phyloP scores from a whole-genome alignment of 2,888 invertebrate species.

The Parnassius mnemosyne region DNA sequence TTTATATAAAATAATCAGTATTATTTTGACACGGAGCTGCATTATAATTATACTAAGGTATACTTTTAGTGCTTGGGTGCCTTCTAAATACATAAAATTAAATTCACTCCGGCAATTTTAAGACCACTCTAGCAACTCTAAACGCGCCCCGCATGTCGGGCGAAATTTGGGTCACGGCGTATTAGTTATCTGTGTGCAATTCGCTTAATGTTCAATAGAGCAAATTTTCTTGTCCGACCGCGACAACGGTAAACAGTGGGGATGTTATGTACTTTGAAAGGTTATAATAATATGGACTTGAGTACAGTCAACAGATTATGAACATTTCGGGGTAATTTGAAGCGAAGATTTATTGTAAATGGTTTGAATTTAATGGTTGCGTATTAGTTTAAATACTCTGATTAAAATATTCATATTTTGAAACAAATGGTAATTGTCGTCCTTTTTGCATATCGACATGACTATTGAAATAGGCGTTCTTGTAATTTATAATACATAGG shows the following conservation, averaged over 20 bases:
- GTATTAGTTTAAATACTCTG: no score
- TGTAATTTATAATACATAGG: no score
- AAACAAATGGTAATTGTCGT: no score
- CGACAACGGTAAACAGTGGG: constrained; percentile 2
- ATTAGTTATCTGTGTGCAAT: constrained; percentile 61
- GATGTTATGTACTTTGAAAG: not conserved
- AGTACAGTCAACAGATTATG: constrained; percentile 11
- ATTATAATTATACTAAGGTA: no score
- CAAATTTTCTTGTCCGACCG: constrained; percentile 31
- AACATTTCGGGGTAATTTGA: not conserved
- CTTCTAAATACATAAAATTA: no score
- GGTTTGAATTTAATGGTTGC: no score
- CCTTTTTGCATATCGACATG: no score
- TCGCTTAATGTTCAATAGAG: constrained; percentile 50
- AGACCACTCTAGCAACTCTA: constrained; percentile 11
- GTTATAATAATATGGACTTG: not conserved
- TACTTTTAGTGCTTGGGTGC: no score
- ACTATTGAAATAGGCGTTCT: no score
- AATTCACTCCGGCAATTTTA: constrained; percentile 2
- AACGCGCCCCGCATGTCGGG: constrained; percentile 50
- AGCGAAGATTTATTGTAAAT: not conserved
- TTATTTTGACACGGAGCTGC: no score
- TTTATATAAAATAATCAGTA: no score
- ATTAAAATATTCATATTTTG: no score
- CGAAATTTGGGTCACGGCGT: constrained; percentile 68